phyloP scores from a whole-genome alignment of 2,888 invertebrate genomes.

The Saturnia japonica region DNA sequence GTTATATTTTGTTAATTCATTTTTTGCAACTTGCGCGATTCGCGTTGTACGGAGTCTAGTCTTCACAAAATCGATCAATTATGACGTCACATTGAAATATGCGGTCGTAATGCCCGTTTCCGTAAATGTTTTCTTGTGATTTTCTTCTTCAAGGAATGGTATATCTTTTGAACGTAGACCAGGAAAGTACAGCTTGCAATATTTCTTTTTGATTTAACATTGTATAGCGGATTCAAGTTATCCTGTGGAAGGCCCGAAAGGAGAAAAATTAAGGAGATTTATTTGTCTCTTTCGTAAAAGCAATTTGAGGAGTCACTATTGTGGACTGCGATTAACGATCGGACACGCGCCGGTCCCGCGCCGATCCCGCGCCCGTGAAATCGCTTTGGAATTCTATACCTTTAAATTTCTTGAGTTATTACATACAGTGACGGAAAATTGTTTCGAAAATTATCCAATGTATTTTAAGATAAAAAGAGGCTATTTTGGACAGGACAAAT shows the following conservation, averaged over 20 bases:
- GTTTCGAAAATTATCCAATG: background rate
- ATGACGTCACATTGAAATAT: background rate
- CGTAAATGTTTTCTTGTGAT: background rate
- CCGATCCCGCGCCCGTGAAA: constrained; percentile 40
- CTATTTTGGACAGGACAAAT: background rate
- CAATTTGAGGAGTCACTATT: constrained; percentile 15
- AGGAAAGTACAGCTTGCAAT: background rate
- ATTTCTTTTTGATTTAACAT: background rate
- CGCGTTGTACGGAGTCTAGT: background rate
- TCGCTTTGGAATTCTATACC: constrained; percentile 32
- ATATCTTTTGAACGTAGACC: background rate
- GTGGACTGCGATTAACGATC: constrained; percentile 51
- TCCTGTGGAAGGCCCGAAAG: background rate
- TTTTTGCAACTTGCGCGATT: background rate
- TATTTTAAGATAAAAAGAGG: background rate
- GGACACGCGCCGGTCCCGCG: constrained; percentile 46
- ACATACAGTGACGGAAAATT: constrained; percentile 5
- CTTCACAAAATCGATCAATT: background rate
- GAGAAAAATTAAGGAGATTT: background rate
- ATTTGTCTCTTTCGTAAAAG: constrained; percentile 14
- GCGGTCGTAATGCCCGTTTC: background rate
- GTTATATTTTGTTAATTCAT: background rate
- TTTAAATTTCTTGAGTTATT: background rate
- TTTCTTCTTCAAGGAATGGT: background rate
- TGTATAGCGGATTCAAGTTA: no score